A percentile compares a stretch with the other conserved stretches of the same genome.
These are phyloP conservation scores for Furcifer pardalis DNA, from an alignment of 2,797 vertebrate species.

Conservation along the genomic window DNA sequence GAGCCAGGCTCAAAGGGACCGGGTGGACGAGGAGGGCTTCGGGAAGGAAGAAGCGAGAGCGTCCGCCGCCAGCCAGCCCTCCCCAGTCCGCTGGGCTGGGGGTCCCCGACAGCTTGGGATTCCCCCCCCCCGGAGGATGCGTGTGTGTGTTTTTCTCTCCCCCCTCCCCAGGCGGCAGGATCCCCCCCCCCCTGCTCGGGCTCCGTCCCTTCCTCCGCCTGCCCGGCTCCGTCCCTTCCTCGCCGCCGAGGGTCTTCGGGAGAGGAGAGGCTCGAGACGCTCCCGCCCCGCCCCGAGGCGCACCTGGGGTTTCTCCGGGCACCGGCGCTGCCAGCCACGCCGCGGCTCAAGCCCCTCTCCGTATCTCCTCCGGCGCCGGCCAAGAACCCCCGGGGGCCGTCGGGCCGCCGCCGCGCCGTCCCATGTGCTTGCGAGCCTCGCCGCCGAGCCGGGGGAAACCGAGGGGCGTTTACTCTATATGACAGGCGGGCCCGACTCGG, in stretches of 20 bases:
- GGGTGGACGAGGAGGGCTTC: neutral
- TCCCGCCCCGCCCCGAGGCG: neutral
- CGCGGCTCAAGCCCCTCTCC: neutral
- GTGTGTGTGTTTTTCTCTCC: too few species aligned
- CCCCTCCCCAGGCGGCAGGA: neutral
- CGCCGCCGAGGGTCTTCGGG: fast-evolving
- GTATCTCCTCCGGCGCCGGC: neutral
- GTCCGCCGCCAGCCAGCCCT: neutral
- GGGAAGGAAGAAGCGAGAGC: too few species aligned
- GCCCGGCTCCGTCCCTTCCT: neutral
- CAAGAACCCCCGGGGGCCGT: neutral
- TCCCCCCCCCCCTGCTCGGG: neutral
- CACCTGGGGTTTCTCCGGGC: neutral
- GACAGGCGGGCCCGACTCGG: too few species aligned
- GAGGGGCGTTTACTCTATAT: neutral
- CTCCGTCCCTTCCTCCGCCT: neutral
- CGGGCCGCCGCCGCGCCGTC: neutral
- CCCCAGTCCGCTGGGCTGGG: neutral
- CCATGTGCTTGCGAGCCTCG: neutral
- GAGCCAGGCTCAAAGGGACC: too few species aligned
- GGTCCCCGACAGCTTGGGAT: neutral
- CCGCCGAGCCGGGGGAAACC: neutral
- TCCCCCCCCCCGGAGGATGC: neutral
- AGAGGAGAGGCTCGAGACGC: neutral
- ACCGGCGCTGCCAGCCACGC: neutral